phyloP scores from a whole-genome alignment of 2,797 vertebrate species.

The Lophotriccus pileatus region DNA sequence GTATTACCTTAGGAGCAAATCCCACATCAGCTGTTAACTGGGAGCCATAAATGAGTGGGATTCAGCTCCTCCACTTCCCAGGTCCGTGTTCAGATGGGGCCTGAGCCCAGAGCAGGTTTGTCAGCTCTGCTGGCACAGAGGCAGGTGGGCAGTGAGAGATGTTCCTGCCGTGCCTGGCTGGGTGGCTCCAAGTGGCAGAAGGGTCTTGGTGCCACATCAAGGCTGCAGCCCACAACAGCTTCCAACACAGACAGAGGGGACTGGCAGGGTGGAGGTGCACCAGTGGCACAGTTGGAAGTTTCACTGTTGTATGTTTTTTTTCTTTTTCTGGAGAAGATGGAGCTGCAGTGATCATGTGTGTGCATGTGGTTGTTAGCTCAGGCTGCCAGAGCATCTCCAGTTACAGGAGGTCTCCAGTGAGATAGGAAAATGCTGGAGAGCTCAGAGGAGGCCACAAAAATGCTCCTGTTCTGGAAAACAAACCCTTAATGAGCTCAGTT shows the following conservation, averaged over 20 bases:
- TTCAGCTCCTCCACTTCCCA: not conserved
- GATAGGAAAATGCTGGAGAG: not conserved
- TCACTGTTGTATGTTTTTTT: not conserved
- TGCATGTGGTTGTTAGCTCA: rapidly evolving
- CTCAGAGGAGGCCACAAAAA: not conserved
- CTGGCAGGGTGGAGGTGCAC: not conserved
- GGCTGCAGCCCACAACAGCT: rapidly evolving
- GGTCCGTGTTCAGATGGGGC: not conserved
- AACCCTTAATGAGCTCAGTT: not conserved
- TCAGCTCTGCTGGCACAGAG: not conserved
- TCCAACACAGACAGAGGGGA: not conserved
- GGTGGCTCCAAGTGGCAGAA: not conserved
- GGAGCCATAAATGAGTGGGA: not conserved
- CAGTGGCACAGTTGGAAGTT: not conserved
- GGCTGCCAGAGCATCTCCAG: not conserved
- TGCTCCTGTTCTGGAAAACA: not conserved
- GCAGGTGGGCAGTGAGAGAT: not conserved
- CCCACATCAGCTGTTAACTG: not conserved
- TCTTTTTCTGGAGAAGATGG: not conserved
- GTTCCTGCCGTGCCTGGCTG: not conserved
- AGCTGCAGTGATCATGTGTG: not conserved
- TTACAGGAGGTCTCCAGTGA: not conserved
- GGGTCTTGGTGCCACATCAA: not conserved
- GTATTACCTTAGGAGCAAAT: not conserved
- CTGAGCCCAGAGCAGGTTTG: not conserved